Base-by-base conservation (phyloP, 2,113 vertebrate genomes). In the Pomatorhinus ruficollis region DNA sequence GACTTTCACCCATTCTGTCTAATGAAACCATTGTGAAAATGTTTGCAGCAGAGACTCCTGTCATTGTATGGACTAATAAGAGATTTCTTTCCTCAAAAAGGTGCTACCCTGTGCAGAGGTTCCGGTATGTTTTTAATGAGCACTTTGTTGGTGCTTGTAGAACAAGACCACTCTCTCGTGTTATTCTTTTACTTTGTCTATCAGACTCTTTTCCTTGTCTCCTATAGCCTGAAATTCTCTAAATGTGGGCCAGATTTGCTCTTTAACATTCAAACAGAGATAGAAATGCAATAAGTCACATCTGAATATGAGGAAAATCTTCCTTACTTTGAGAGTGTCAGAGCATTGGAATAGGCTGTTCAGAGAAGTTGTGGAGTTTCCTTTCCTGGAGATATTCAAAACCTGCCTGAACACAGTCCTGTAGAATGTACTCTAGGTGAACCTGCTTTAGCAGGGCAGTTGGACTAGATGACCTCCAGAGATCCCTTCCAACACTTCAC, bases 291-390 rank as follows among this genome's bases (percentile, higher is more conserved):
- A 28, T 28, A 47, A 70, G 4, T 47, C 20, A 27, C 20, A 63
- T 17, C 16, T 30, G 30, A 54, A 40, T 47, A 63, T 13, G 47
- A 54, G 23, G 24, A n/a, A 61, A 61, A 63, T 2, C 24, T 63
- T 40, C n/a, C 11, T 53, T n/a, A 28, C 10, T 54, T 40, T 79
- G 56, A 25, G n/a, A 30, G 11, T 14, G 6, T 40, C 49, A 54
- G 40, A 47, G 9, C 30, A 47, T 10, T 40, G 40, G 47, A 61
- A 63, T 12, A 54, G 24, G 20, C 16, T 54, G 7, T 18, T 87
- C 15, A 35, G 40, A 63, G 16, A 31, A 4, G 5, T 8, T 40
- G 23, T 0, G 2, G 28, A n/a, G 16, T 35, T 71, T 63, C 5
- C 25, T 56, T 56, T 23, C 30, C 40, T 35, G 21, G 24, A 49